phyloP scores from a whole-genome alignment of 2,888 invertebrate species.

The Synergus itoensis region DNA sequence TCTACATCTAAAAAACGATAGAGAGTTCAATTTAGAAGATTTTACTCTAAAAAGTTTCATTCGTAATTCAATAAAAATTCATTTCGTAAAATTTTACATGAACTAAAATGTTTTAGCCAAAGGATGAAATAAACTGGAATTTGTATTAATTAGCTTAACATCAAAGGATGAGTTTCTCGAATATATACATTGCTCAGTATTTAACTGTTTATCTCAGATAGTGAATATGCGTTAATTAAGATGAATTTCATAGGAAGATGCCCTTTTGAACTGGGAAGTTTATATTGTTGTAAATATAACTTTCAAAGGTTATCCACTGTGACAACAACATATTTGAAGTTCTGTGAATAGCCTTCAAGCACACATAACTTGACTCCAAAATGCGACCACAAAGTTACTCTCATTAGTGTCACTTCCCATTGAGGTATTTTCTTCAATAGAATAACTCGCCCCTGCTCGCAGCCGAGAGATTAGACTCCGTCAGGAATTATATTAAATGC shows the following conservation, averaged over 20 bases:
- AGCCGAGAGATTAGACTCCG: not conserved
- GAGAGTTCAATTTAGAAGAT: no score
- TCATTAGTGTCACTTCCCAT: not conserved
- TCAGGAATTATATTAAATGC: not conserved
- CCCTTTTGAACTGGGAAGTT: conserved; percentile 4
- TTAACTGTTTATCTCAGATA: conserved; percentile 8
- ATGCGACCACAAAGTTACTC: not conserved
- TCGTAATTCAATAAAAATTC: no score
- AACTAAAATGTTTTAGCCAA: not conserved
- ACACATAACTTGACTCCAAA: not conserved
- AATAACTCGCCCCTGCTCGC: not conserved
- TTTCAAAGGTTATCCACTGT: conserved; percentile 1
- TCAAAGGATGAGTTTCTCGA: not conserved
- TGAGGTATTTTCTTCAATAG: not conserved
- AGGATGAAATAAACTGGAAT: not conserved
- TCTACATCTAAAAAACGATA: no score
- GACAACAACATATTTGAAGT: conserved; percentile 15
- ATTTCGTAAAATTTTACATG: not conserved
- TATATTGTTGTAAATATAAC: not conserved
- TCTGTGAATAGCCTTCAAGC: not conserved
- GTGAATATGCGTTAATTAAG: conserved; percentile 29
- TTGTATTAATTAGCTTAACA: conserved; percentile 21
- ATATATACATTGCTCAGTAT: not conserved
- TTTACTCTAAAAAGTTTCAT: not conserved
- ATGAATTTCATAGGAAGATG: conserved; percentile 15